Evolutionary conservation across 37 sponge, comb jelly and placozoan genomes (phyloP).

Genomic region (Beroe ovata): DNA sequence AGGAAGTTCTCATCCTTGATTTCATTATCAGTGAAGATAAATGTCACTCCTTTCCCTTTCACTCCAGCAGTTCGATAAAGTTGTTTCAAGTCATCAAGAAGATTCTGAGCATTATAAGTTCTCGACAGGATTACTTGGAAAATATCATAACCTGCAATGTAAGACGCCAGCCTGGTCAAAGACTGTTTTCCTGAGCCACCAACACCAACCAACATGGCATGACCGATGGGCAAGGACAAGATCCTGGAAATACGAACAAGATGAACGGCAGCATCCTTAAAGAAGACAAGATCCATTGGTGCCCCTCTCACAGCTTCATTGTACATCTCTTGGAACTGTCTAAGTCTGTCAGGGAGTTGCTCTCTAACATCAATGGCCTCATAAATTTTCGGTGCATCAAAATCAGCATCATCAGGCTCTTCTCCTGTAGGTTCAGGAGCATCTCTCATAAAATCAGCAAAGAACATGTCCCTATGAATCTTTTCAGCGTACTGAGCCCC

Average conservation of each 20-base stretch:
- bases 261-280: conserved; percentile 99
- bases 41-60: conserved; percentile 92
- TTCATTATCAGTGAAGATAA: conserved; percentile 99
- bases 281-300: conserved; percentile 99
- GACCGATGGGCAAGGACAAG: conserved; percentile 93
- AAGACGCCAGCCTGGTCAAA: conserved; percentile 96
- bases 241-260: conserved; percentile 89
- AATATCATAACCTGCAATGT: conserved; percentile 96
- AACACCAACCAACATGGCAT: conserved; percentile 96
- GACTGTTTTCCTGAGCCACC: conserved; percentile 99
- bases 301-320: conserved; percentile 96
- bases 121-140: conserved; percentile 96
- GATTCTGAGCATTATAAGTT: conserved; percentile 94
- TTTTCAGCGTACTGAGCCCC: conserved; percentile 4
- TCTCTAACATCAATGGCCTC: conserved; percentile 75
- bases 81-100: conserved; percentile 93
- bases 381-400: conserved; percentile 97
- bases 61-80: conserved; percentile 88
- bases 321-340: conserved; percentile 79
- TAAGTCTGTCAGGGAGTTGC: conserved; percentile 81
- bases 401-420: conserved; percentile 90
- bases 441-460: conserved; percentile 97
- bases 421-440: conserved; percentile 96
- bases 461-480: conserved; percentile 91
- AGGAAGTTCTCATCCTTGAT: conserved; percentile 99